Percentiles rank a stretch among this genome's conserved stretches.
Evolutionary conservation across 2,113 vertebrate genomes (phyloP).

Genomic region (Cottus gobio): DNA sequence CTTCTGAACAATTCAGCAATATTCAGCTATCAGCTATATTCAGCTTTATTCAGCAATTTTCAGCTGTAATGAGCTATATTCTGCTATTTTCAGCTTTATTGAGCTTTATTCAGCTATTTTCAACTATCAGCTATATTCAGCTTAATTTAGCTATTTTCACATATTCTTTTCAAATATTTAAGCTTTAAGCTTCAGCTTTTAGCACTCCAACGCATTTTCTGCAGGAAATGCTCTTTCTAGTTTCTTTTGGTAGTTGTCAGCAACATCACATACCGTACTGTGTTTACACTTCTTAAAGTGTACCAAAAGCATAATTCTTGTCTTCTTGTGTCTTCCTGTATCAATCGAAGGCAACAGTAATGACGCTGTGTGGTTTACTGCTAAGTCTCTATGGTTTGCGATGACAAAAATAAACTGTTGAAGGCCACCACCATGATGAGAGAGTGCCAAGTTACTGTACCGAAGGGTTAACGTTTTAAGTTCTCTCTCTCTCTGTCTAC

Average conservation of each 20-base stretch:
- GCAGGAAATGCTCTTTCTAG: no score
- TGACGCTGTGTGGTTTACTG: conserved; percentile 72
- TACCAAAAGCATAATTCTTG: not conserved
- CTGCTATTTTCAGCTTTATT: no score
- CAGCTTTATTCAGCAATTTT: no score
- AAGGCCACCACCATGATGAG: conserved; percentile 1
- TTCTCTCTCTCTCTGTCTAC: not conserved
- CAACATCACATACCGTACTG: not conserved
- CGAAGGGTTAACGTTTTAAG: conserved; percentile 3
- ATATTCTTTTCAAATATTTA: no score
- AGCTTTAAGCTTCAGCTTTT: no score
- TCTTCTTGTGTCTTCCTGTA: conserved; percentile 30
- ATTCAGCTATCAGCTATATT: no score
- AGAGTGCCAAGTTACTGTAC: not conserved
- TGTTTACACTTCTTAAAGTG: not conserved
- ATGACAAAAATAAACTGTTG: not conserved
- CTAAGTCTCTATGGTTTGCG: conserved; percentile 56
- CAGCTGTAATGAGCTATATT: no score
- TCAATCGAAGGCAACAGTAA: conserved; percentile 21
- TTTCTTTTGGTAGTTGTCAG: not conserved
- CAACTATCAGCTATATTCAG: no score
- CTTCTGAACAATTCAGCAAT: no score
- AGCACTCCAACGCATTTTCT: no score
- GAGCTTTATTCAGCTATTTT: no score
- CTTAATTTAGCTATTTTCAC: no score